Evolutionary conservation across 2,113 vertebrate genomes (phyloP).

Genomic region (Spilogale gracilis): DNA sequence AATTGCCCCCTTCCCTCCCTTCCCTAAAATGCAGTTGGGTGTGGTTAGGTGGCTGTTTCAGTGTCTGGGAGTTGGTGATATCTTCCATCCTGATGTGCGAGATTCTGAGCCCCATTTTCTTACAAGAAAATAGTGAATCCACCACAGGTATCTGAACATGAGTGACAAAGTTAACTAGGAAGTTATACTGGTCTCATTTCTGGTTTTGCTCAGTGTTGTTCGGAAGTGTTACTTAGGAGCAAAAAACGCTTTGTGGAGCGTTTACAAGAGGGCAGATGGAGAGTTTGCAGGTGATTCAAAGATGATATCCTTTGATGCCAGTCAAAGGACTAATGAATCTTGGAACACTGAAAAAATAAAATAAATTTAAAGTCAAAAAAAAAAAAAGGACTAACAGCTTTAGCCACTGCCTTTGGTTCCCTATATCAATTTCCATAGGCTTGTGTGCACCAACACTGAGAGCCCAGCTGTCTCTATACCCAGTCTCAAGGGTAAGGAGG

Average conservation of each 20-base stretch:
- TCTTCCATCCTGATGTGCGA: not conserved
- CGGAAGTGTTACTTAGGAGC: not conserved
- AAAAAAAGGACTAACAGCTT: not conserved
- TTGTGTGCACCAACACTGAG: not conserved
- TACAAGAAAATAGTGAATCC: not conserved
- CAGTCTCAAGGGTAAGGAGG: not conserved
- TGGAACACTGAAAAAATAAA: too few relatives aligned
- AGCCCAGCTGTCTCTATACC: not conserved
- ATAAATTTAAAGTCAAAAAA: too few relatives aligned
- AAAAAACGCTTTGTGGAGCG: not conserved
- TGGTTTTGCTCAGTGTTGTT: not conserved
- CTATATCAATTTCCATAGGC: not conserved
- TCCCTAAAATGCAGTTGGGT: not conserved
- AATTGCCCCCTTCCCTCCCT: not conserved
- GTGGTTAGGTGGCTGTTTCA: not conserved
- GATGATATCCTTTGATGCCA: not conserved
- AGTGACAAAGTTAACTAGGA: not conserved
- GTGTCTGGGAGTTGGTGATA: not conserved
- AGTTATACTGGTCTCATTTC: slow-evolving; percentile 14
- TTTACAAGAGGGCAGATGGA: not conserved
- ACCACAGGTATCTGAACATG: not conserved
- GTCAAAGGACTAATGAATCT: not conserved
- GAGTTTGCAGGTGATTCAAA: not conserved
- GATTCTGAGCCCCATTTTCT: not conserved
- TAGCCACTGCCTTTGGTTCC: not conserved